phyloP scores from a whole-genome alignment of 2,113 vertebrate species.

The Ibidorhyncha struthersii region DNA sequence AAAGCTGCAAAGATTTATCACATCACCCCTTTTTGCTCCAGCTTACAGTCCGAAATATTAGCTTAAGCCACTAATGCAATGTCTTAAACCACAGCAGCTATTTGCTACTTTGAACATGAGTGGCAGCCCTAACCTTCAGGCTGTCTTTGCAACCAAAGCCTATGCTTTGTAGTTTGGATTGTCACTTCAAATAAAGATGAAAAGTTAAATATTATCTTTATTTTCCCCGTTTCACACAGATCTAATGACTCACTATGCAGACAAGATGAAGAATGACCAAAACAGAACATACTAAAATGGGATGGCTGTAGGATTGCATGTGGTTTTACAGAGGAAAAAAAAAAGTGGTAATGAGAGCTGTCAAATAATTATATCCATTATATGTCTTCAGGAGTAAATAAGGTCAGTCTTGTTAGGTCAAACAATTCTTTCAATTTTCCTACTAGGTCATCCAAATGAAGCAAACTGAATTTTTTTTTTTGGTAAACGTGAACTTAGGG shows the following conservation, averaged over 20 bases:
- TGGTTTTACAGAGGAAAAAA: neutral
- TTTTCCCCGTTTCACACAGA: neutral
- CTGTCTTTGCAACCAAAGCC: neutral
- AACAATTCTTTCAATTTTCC: neutral
- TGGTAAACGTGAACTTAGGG: neutral
- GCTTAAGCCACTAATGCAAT: neutral
- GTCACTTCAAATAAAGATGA: neutral
- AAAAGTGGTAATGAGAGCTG: neutral
- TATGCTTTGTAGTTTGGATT: neutral
- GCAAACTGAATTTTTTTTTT: neutral
- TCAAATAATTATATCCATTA: neutral
- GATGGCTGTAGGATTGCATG: neutral
- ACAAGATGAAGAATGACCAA: neutral
- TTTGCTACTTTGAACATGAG: neutral
- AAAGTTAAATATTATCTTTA: neutral
- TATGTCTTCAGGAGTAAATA: neutral
- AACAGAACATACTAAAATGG: neutral
- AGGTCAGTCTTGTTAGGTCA: neutral
- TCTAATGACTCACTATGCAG: neutral
- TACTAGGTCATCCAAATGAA: neutral
- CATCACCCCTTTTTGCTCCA: neutral
- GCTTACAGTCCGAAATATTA: neutral
- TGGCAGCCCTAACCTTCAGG: neutral
- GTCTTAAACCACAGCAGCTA: neutral
- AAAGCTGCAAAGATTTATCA: neutral